These are phyloP conservation scores for Ecdyonurus torrentis DNA, from an alignment of 2,888 invertebrate genomes.

Conservation along the genomic window DNA sequence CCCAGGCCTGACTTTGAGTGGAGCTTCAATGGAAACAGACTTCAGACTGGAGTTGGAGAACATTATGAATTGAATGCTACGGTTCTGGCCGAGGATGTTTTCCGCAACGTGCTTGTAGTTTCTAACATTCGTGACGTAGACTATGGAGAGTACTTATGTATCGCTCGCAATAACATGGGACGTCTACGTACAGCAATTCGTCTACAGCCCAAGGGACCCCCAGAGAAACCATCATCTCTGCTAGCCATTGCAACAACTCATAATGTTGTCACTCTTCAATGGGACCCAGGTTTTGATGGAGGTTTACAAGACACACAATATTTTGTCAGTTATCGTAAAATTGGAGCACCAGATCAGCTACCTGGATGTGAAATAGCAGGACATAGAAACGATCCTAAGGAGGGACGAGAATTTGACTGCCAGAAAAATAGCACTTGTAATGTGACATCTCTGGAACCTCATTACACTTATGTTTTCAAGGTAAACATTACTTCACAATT, in stretches of 20 bases:
- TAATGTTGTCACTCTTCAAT: slow-evolving; percentile 59
- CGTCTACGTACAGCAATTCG: slow-evolving; percentile 42
- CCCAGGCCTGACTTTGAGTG: slow-evolving; percentile 88
- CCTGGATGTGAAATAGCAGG: slow-evolving; percentile 9
- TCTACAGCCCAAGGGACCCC: slow-evolving; percentile 72
- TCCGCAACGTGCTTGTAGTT: slow-evolving; percentile 58
- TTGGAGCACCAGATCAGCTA: slow-evolving; percentile 12
- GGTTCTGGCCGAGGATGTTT: slow-evolving; percentile 68
- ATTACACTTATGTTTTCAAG: slow-evolving; percentile 73
- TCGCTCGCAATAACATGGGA: slow-evolving; percentile 69
- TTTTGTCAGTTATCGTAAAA: slow-evolving; percentile 57
- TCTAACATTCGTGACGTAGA: slow-evolving; percentile 62
- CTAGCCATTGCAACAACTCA: slow-evolving; percentile 57
- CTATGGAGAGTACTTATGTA: slow-evolving; percentile 83
- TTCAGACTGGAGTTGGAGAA: slow-evolving; percentile 57
- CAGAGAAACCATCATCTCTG: slow-evolving; percentile 62
- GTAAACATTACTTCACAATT: slow-evolving; percentile 26
- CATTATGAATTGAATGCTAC: slow-evolving; percentile 73
- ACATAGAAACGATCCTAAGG: slow-evolving; percentile 24
- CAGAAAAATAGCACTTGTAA: slow-evolving; percentile 75
- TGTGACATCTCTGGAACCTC: slow-evolving; percentile 68
- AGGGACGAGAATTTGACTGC: slow-evolving; percentile 75
- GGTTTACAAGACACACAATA: slow-evolving; percentile 74
- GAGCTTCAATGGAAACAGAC: slow-evolving; percentile 59
- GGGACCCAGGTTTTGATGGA: slow-evolving; percentile 85